Evolutionary conservation across 2,113 vertebrate genomes (phyloP).

Genomic region (Collichthys lucidus): DNA sequence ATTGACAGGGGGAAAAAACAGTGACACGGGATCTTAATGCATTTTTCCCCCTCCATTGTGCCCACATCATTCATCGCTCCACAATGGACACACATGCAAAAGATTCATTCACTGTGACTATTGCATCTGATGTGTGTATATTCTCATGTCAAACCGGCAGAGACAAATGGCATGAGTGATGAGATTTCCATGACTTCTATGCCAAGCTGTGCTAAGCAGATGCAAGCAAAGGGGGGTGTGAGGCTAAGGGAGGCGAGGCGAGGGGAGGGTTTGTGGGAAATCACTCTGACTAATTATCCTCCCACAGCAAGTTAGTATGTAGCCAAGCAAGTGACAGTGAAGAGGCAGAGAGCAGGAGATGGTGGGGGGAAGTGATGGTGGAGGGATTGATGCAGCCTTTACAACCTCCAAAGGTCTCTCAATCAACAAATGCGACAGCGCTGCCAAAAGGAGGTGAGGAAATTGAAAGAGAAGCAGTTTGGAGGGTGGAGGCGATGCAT

Average conservation of each 20-base stretch:
- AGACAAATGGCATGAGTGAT: conserved; percentile 15
- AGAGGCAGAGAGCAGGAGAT: conserved; percentile 5
- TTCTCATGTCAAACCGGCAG: conserved; percentile 4
- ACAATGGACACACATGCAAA: neutral
- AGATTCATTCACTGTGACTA: neutral
- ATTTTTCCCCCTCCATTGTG: neutral
- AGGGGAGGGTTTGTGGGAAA: conserved; percentile 41
- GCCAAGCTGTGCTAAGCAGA: conserved; percentile 59
- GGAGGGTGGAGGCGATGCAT: conserved; percentile 9
- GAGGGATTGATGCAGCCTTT: conserved; percentile 20
- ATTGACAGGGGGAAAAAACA: neutral
- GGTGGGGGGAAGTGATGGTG: neutral
- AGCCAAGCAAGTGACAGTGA: conserved; percentile 60
- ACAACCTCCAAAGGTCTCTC: conserved; percentile 54
- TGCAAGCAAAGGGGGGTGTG: conserved; percentile 18
- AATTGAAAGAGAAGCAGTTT: conserved; percentile 66
- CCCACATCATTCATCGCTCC: neutral
- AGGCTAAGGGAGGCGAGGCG: neutral
- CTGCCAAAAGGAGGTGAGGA: conserved; percentile 54
- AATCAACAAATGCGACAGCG: conserved; percentile 64
- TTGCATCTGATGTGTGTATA: neutral
- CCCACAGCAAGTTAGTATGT: conserved; percentile 54
- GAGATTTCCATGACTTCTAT: conserved; percentile 44
- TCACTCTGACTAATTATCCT: conserved; percentile 80
- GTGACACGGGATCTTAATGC: neutral